phyloP scores from a whole-genome alignment of 2,113 vertebrate species.

The Neogobius melanostomus region DNA sequence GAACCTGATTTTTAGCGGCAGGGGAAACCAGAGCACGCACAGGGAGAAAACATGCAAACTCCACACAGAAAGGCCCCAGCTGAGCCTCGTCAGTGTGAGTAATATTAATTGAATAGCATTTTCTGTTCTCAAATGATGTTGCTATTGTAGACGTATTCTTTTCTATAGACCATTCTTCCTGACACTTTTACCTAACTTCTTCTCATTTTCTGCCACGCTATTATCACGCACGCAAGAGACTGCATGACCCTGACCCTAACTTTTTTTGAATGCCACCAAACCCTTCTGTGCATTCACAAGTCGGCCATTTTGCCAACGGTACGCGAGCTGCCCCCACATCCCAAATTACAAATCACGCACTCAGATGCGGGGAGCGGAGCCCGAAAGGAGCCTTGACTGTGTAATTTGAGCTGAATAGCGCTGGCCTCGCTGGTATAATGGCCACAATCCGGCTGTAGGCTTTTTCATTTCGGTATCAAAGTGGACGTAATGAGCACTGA shows the following conservation, averaged over 20 bases:
- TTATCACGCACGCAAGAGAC: not conserved
- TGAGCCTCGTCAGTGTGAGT: too few species aligned
- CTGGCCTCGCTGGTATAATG: slow-evolving; percentile 55
- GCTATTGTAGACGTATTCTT: too few species aligned
- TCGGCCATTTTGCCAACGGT: not conserved
- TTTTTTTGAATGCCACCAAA: slow-evolving; percentile 19
- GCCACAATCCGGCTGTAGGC: slow-evolving; percentile 60
- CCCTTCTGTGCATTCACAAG: slow-evolving; percentile 15
- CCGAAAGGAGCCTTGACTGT: slow-evolving; percentile 52
- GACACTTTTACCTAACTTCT: slow-evolving; percentile 5
- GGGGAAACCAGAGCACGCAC: too few species aligned
- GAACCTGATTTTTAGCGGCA: too few species aligned
- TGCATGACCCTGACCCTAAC: not conserved
- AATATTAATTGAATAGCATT: too few species aligned
- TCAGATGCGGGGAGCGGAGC: slow-evolving; percentile 39
- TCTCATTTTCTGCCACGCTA: slow-evolving; percentile 16
- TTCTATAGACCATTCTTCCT: too few species aligned
- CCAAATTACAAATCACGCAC: slow-evolving; percentile 43
- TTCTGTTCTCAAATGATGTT: too few species aligned
- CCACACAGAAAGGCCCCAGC: too few species aligned
- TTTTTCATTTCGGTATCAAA: slow-evolving; percentile 69
- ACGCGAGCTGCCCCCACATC: slow-evolving; percentile 8
- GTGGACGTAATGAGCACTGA: slow-evolving; percentile 69
- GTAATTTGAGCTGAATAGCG: slow-evolving; percentile 59
- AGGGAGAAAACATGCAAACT: too few species aligned